Base-by-base conservation (phyloP, 2,888 invertebrate genomes). In the Lymantria dispar region DNA sequence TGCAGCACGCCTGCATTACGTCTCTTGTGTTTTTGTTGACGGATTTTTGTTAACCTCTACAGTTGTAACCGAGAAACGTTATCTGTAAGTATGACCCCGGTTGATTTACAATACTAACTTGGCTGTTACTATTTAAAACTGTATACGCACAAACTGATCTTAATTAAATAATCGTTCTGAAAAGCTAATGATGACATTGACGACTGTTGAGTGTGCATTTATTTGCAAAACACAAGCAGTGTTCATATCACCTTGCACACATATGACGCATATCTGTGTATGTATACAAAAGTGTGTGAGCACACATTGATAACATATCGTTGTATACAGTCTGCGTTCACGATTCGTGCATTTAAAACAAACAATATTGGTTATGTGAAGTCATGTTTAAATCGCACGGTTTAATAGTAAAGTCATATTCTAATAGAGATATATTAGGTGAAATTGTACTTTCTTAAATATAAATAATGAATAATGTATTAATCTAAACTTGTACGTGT, bases 1-100 rank as follows among this genome's bases (percentile, higher is more conserved):
- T 87, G 87, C 88, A 85, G 72, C 75, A 74, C 78, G 84, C 74
- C 85, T 87, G 89, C 89, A 88, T 78, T 78, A 80, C 80, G 77
- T 78, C 79, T 80, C 83, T 80, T 81, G 88, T 90, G 89, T 87
- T 88, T 86, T 87, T 87, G 87, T 90, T 89, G 86, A 87, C 83
- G 87, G 85, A 87, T 87, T 87, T 83, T 83, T 88, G 87, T 85
- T 86, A 83, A 84, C 80, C 78, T 82, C 78, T 72, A 76, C 76
- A 69, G 69, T 79, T 70, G 75, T 82, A 80, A 72, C 76, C 71
- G 76, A 81, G 80, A 78, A 74, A 79, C 83, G 76, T 85, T 89
- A 89, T 89, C 87, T 89, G 91, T 91, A 89, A 91, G 91, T 91
- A 91, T 89, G 86, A 89, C 87, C 84, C 82, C 85, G 82, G 83